Base-by-base conservation (phyloP, 2,113 vertebrate genomes). In the Choloepus hoffmanni region DNA sequence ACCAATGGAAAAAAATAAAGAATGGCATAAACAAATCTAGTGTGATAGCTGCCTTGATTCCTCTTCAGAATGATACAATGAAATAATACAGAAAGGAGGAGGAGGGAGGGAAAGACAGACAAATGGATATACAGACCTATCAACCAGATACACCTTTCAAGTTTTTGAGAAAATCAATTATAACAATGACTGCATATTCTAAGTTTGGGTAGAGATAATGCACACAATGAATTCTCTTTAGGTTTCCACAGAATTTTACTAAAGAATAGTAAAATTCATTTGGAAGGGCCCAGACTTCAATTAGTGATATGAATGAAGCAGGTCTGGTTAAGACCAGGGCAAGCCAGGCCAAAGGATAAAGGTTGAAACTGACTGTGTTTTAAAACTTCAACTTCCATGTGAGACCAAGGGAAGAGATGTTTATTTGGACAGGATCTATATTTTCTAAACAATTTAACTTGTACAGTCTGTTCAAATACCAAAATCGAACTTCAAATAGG, bases 91-190 rank as follows among this genome's bases (percentile, higher is more conserved):
- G 9, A 21, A 36, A 73, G 36, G 36, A 21, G 12, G 72, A 83
- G 36, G 33, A 55, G 40, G 11, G 45, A 8, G 65, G 50, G 60
- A 12, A 13, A 76, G 36, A 90, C 0, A 13, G 16, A 89, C 2
- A 92, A 10, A 85, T 11, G 11, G 48, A 50, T 50, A 50, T 50
- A 50, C 2, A 90, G 76, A 94, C 11, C 33, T 62, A 33, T 45
- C 36, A 88, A n/a, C 58, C 63, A 92, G 48, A 94, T 10, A 48
- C 0, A 48, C 11, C 33, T 30, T 87, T 13, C 58, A 87, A 87
- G 78, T 53, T 89, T 84, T 16, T 84, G 16, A 94, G 68, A 92
- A 92, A 90, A 81, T 15, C 76, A 30, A 81, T 15, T 74, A 23
- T 45, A 65, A n/a, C 53, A 79, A 50, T 68, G 4, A 82, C 5